These are phyloP conservation scores for Drosophila novamexicana DNA, from an alignment of 1,140 invertebrate species.

Conservation along the genomic window DNA sequence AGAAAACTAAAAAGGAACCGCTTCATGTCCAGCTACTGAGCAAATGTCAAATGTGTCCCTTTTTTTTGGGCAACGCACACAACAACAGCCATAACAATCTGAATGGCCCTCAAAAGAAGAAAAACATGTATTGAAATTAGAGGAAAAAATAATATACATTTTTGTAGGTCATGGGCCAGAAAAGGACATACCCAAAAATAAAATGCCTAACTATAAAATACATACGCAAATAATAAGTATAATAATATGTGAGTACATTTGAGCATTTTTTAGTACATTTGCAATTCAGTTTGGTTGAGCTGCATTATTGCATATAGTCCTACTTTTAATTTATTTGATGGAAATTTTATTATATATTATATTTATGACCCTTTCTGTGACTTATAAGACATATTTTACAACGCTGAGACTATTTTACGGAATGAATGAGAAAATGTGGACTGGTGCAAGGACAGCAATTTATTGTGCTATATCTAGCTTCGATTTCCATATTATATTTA, in stretches of 20 bases:
- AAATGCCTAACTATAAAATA: conserved; percentile 7
- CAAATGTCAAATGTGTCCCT: conserved; percentile 59
- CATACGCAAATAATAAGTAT: neutral
- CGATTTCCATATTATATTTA: no score
- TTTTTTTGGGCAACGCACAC: conserved; percentile 10
- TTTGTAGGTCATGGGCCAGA: conserved; percentile 58
- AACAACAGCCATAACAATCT: conserved; percentile 2
- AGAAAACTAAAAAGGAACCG: conserved; percentile 14
- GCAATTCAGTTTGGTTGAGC: neutral
- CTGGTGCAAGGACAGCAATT: no score
- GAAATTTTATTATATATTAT: neutral
- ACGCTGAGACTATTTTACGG: neutral
- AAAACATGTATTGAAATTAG: conserved; percentile 31
- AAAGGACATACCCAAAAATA: conserved; percentile 18
- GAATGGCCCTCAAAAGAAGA: conserved; percentile 2
- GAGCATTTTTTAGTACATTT: neutral
- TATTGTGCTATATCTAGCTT: no score
- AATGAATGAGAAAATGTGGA: no score
- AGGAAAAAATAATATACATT: conserved; percentile 10
- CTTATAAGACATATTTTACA: neutral
- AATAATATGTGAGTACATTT: neutral
- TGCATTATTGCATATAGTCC: neutral
- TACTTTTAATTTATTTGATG: conserved; percentile 8
- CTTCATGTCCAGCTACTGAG: conserved; percentile 41
- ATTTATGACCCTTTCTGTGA: neutral